Evolutionary conservation across 2,888 invertebrate species (phyloP).

Genomic region (Strigamia crassipes): DNA sequence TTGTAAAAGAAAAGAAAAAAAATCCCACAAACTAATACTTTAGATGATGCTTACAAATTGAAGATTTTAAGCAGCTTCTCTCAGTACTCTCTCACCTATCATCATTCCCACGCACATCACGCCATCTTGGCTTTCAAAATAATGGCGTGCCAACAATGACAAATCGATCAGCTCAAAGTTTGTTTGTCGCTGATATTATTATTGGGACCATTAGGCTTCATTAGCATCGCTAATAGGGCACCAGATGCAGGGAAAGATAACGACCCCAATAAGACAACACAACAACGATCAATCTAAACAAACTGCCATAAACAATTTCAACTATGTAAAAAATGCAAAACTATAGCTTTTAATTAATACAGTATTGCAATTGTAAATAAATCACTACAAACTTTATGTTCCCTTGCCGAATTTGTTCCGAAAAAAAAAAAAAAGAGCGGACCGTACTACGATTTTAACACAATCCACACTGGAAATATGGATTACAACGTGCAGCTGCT

Average conservation of each 20-base stretch:
- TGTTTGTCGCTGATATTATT: constrained; percentile 42
- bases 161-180: constrained; percentile 42
- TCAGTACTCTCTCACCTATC: constrained; percentile 24
- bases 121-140: constrained; percentile 37
- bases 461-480: neutral
- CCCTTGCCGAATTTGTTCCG: neutral
- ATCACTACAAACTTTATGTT: neutral
- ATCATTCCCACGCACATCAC: constrained; percentile 40
- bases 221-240: constrained; percentile 35
- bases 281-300: constrained; percentile 26
- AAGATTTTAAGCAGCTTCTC: constrained; percentile 40
- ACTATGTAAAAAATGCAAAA: neutral
- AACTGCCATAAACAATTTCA: constrained; percentile 16
- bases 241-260: constrained; percentile 39
- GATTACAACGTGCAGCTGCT: constrained; percentile 18
- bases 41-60: constrained; percentile 33
- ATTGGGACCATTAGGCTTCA: constrained; percentile 38
- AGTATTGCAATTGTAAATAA: neutral
- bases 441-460: neutral
- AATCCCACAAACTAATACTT: constrained; percentile 24
- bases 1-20: neutral
- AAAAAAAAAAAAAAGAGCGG: neutral
- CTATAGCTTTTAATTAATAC: neutral
- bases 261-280: constrained; percentile 32
- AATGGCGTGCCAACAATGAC: constrained; percentile 40